These are phyloP conservation scores for Eptatretus atami DNA, from an alignment of 2,797 vertebrate species.

Conservation along the genomic window DNA sequence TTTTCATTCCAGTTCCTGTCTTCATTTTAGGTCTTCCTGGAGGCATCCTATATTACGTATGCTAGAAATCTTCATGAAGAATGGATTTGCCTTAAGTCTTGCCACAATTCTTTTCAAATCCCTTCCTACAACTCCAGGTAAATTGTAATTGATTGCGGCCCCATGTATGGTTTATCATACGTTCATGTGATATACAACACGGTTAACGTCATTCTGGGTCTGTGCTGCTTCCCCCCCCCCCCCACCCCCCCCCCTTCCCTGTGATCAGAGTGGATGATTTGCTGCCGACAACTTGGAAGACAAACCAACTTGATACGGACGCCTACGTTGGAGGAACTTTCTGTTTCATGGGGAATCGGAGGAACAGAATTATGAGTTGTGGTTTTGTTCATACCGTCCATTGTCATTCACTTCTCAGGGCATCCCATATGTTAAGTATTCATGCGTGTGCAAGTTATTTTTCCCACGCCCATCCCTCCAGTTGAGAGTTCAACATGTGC, in stretches of 20 bases:
- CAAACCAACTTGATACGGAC: constrained; percentile 86
- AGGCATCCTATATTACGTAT: constrained; percentile 74
- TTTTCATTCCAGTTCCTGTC: too few species aligned
- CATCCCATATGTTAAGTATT: too few species aligned
- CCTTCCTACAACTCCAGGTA: constrained; percentile 89
- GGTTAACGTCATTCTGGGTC: too few species aligned
- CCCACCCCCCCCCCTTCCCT: too few species aligned
- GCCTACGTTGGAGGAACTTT: constrained; percentile 78
- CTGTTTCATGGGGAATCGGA: constrained; percentile 82
- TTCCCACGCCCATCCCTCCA: too few species aligned
- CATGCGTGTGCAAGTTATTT: too few species aligned
- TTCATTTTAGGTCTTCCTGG: constrained; percentile 38
- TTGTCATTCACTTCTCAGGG: too few species aligned
- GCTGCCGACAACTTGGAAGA: constrained; percentile 77
- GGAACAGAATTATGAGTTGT: constrained; percentile 95
- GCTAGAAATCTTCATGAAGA: constrained; percentile 98
- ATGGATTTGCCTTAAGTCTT: constrained; percentile 78
- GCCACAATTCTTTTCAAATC: constrained; percentile 92
- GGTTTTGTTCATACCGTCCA: constrained; percentile 8
- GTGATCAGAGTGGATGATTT: constrained; percentile 52
- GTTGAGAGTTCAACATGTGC: too few species aligned
- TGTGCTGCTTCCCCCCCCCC: too few species aligned
- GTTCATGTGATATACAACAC: too few species aligned
- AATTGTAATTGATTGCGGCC: neutral
- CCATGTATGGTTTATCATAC: too few species aligned